Conservation (phyloP, 1,140 invertebrate genomes). For the Procambarus virginalis region DNA sequence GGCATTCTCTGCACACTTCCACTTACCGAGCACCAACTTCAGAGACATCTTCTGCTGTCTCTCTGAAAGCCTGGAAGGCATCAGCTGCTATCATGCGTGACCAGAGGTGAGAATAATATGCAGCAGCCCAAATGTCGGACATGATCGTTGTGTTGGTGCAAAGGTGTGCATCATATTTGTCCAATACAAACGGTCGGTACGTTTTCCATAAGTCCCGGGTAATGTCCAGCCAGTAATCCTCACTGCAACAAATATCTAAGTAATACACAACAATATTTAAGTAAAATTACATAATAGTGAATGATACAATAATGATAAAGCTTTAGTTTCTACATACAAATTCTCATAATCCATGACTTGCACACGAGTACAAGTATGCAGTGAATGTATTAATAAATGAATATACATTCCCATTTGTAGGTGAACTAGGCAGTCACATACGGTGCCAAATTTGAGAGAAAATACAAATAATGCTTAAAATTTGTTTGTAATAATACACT, state of each 20-base stretch:
- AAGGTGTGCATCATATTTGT: conserved; percentile 85
- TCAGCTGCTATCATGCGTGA: conserved; percentile 92
- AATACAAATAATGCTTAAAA: too few species aligned
- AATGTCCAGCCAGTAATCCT: conserved; percentile 86
- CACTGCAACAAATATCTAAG: conserved; percentile 12
- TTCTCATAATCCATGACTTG: too few species aligned
- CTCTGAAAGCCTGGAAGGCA: conserved; percentile 87
- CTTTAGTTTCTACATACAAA: not conserved
- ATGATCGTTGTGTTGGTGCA: conserved; percentile 81
- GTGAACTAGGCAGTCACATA: too few species aligned
- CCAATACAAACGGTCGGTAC: conserved; percentile 83
- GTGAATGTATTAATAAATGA: too few species aligned
- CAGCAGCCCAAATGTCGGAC: conserved; percentile 73
- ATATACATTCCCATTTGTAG: too few species aligned
- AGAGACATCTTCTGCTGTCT: conserved; percentile 75
- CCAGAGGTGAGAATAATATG: conserved; percentile 79
- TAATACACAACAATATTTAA: not conserved
- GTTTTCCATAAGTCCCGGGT: conserved; percentile 84
- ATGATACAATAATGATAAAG: not conserved
- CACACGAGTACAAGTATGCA: too few species aligned
- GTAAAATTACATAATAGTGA: not conserved
- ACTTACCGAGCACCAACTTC: conserved; percentile 57
- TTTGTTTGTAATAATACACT: too few species aligned
- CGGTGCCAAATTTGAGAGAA: too few species aligned
- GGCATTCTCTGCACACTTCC: too few species aligned